Base-by-base conservation (phyloP, 2,113 vertebrate genomes). In the Hepsetus odoe region DNA sequence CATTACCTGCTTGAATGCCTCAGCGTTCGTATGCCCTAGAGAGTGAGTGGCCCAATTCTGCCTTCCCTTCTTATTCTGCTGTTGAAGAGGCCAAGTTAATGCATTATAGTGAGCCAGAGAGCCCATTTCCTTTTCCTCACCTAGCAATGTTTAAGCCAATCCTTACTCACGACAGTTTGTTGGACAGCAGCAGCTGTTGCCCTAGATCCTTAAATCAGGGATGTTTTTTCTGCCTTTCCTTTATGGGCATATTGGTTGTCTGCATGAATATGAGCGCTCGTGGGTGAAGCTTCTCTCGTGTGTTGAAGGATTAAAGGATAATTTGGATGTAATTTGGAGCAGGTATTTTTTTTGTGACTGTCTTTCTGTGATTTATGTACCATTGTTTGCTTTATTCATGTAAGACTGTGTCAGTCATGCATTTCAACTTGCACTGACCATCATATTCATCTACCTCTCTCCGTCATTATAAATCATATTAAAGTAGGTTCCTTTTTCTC, bases 41-140 rank as follows among this genome's bases (percentile, higher is more conserved):
- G 82, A 73, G 35, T 14, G 14, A 61, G 40, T 80, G 81, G 59
- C 77, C 82, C 77, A 76, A 44, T 83, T 83, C 72, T 83, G 66
- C 69, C 64, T 66, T 59, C 30, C 40, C 30, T 26, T 22, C 61
- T 42, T 33, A 38, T 44, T 46, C 49, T 61, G 64, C 55, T 62
- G 53, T 73, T 66, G 26, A 68, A 64, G 64, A 61, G 68, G 6
- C 38, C 18, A 18, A 42, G 28, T 65, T 77, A 77, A 46, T 56
- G 53, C 56, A 30, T 68, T 46, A 30, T 46, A 40, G 66, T 71
- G 72, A 40, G 28, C 35, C 62, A 69, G 38, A 72, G 69, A 51
- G 51, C 5, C 9, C 14, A n/a, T 70, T 70, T 68, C 38, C 58
- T 49, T 70, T 38, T 70, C 64, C 71, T 74, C 62, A 69, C 51